phyloP scores from a whole-genome alignment of 2,113 vertebrate genomes.

The Upupa epops region DNA sequence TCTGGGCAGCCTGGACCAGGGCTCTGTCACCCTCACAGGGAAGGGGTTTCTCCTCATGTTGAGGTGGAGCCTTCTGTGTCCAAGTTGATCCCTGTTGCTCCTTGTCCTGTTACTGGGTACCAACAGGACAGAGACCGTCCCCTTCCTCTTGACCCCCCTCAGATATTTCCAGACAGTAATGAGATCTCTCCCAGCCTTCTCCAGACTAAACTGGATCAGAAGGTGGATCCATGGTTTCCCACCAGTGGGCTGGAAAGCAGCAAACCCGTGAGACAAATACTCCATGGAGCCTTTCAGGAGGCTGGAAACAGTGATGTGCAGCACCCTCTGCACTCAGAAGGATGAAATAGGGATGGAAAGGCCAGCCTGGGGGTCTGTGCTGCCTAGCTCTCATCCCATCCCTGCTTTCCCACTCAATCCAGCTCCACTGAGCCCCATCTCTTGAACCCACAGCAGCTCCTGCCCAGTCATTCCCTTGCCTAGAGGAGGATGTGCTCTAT shows the following conservation, averaged over 20 bases:
- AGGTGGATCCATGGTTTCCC: fast-evolving
- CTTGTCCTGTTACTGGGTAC: too few species aligned
- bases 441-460: not conserved
- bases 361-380: not conserved
- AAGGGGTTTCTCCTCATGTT: too few species aligned
- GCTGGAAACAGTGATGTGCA: not conserved
- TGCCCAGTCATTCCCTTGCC: not conserved
- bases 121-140: too few species aligned
- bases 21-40: too few species aligned
- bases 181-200: too few species aligned
- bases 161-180: too few species aligned
- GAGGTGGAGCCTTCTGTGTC: too few species aligned
- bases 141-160: too few species aligned
- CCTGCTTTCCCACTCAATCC: fast-evolving
- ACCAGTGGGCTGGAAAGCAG: not conserved
- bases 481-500: fast-evolving
- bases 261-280: fast-evolving
- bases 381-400: not conserved
- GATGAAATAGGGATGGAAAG: fast-evolving
- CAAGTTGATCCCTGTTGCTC: too few species aligned
- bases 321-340: fast-evolving
- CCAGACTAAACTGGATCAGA: not conserved
- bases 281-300: not conserved
- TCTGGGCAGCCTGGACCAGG: too few species aligned
- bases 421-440: not conserved